A percentile compares a stretch with the other conserved stretches of the same genome.
Evolutionary conservation across 2,888 invertebrate genomes (phyloP).

Genomic region (Epinotia brunnichana): DNA sequence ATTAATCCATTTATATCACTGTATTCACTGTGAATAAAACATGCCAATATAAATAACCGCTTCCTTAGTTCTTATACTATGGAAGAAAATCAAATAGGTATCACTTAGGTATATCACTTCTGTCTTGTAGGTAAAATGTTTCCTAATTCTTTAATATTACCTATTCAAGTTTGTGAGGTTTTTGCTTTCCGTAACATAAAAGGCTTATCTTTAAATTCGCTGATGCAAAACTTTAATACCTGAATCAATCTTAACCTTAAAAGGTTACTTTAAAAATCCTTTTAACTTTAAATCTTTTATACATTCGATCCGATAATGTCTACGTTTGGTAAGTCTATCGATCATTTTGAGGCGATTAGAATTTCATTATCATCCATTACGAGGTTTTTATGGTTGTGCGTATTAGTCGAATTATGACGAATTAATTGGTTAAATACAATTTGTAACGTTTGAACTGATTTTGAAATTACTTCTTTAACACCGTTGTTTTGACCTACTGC

Average conservation of each 20-base stretch:
- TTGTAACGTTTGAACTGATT: slow-evolving; percentile 8
- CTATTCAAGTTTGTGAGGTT: no score
- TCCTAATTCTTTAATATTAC: neutral
- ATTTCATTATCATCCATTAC: slow-evolving; percentile 43
- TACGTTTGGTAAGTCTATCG: slow-evolving; percentile 38
- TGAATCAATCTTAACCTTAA: neutral
- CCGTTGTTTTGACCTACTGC: no score
- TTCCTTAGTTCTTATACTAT: no score
- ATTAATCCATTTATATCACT: no score
- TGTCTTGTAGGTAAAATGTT: neutral
- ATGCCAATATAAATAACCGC: no score
- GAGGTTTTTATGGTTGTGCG: slow-evolving; percentile 35
- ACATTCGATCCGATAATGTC: slow-evolving; percentile 24
- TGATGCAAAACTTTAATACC: neutral
- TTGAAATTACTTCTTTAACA: neutral
- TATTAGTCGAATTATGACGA: slow-evolving; percentile 39
- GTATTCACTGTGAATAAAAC: no score
- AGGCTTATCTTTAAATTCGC: neutral
- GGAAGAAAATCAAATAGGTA: no score
- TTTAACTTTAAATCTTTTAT: slow-evolving; percentile 9
- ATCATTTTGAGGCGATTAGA: slow-evolving; percentile 41
- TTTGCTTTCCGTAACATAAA: neutral
- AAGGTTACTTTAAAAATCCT: slow-evolving; percentile 6
- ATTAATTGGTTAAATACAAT: slow-evolving; percentile 32
- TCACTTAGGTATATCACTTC: no score